Conservation (phyloP, 1,140 invertebrate species). For the Caenorhabditis remanei region DNA sequence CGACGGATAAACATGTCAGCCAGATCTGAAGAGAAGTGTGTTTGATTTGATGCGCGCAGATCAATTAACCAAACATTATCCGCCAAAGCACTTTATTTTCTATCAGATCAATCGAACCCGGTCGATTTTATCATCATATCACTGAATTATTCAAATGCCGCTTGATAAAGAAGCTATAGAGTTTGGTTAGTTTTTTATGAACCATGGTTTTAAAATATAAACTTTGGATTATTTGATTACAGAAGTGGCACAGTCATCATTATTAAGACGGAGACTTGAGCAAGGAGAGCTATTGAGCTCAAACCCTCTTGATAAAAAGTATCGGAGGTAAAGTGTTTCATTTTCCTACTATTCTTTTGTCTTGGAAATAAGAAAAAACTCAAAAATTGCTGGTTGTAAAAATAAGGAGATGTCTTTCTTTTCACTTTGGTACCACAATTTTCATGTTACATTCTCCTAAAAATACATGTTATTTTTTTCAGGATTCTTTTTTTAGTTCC, state of each 20-base stretch:
- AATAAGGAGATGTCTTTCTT: no score
- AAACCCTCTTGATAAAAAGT: slow-evolving; percentile 52
- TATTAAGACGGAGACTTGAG: slow-evolving; percentile 18
- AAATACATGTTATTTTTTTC: background rate
- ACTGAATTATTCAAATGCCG: background rate
- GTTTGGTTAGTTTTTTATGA: background rate
- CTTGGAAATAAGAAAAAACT: no score
- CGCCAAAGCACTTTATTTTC: slow-evolving; percentile 32
- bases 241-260: slow-evolving; percentile 34
- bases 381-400: no score
- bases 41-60: slow-evolving; percentile 53
- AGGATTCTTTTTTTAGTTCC: no score
- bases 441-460: background rate
- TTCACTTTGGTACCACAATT: background rate
- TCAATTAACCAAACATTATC: slow-evolving; percentile 52
- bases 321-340: slow-evolving; percentile 39
- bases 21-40: background rate
- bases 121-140: background rate
- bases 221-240: background rate
- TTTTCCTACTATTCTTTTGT: background rate
- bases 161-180: slow-evolving; percentile 29
- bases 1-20: slow-evolving; percentile 37
- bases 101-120: background rate
- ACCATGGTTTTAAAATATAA: background rate
- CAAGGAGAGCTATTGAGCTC: slow-evolving; percentile 35